Conservation (phyloP, 2,888 invertebrate species). For the Caenorhabditis becei region DNA sequence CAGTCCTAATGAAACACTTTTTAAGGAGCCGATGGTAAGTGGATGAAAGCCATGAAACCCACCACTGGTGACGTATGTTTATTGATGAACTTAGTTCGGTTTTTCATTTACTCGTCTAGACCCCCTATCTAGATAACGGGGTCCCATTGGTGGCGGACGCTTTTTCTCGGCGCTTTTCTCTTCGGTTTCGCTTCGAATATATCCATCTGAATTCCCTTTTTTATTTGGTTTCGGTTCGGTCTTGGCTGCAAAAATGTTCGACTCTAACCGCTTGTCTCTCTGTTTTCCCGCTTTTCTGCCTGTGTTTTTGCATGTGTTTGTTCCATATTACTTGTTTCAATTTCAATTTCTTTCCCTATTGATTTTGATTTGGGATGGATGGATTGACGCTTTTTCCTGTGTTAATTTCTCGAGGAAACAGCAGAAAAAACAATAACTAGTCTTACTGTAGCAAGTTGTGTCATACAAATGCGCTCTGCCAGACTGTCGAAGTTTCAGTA, state of each 20-base stretch:
- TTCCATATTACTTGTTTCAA: neutral
- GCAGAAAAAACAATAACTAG: neutral
- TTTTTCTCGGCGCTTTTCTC: conserved; percentile 20
- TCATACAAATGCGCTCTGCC: no score
- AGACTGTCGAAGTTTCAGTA: no score
- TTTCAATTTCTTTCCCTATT: conserved; percentile 10
- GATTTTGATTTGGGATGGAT: neutral
- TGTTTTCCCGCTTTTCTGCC: conserved; percentile 17
- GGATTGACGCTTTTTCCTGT: conserved; percentile 20
- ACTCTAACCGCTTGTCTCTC: conserved; percentile 46
- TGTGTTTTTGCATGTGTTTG: conserved; percentile 44
- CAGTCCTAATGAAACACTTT: conserved; percentile 35
- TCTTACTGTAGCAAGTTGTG: no score
- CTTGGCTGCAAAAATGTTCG: conserved; percentile 26
- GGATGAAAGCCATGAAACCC: conserved; percentile 27
- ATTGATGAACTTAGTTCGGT: conserved; percentile 41
- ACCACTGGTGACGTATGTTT: conserved; percentile 60
- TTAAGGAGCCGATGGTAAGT: conserved; percentile 68
- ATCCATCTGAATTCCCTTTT: conserved; percentile 27
- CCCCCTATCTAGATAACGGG: conserved; percentile 6
- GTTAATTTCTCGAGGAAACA: neutral
- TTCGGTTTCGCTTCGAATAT: conserved; percentile 29
- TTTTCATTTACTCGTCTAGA: conserved; percentile 29
- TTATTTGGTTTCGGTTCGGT: conserved; percentile 34
- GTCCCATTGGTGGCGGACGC: conserved; percentile 11